These are phyloP conservation scores for Apocrypta bakeri DNA, from an alignment of 1,140 invertebrate genomes.

Conservation along the genomic window DNA sequence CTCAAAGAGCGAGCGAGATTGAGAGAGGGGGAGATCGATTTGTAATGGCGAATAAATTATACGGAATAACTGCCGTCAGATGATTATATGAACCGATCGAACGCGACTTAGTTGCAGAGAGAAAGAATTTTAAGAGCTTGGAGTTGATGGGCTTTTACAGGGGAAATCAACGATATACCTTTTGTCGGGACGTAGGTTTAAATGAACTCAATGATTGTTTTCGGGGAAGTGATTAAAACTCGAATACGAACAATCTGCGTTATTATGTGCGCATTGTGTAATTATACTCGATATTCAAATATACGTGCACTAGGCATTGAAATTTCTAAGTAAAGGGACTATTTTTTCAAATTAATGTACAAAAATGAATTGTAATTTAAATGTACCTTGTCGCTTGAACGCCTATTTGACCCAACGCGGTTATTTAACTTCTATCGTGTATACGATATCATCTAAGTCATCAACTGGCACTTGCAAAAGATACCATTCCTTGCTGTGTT, in stretches of 20 bases:
- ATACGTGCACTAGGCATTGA: neutral
- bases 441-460: conserved; percentile 57
- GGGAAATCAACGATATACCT: too few species aligned
- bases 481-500: conserved; percentile 51
- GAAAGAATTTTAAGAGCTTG: too few species aligned
- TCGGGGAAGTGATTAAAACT: too few species aligned
- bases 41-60: conserved; percentile 39
- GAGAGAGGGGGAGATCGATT: conserved; percentile 32
- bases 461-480: conserved; percentile 37
- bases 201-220: too few species aligned
- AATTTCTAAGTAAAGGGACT: neutral
- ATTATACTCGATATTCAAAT: too few species aligned
- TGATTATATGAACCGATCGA: conserved; percentile 10
- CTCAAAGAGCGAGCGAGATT: neutral
- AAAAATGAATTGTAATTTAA: neutral
- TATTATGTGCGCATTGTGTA: too few species aligned
- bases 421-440: conserved; percentile 55
- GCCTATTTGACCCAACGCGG: conserved; percentile 22
- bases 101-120: conserved; percentile 25
- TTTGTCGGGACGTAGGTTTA: too few species aligned
- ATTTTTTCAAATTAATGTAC: neutral
- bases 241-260: too few species aligned
- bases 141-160: too few species aligned
- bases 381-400: neutral
- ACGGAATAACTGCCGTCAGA: neutral